Base-by-base conservation (phyloP, 2,113 vertebrate species). In the Pycnonotus jocosus region DNA sequence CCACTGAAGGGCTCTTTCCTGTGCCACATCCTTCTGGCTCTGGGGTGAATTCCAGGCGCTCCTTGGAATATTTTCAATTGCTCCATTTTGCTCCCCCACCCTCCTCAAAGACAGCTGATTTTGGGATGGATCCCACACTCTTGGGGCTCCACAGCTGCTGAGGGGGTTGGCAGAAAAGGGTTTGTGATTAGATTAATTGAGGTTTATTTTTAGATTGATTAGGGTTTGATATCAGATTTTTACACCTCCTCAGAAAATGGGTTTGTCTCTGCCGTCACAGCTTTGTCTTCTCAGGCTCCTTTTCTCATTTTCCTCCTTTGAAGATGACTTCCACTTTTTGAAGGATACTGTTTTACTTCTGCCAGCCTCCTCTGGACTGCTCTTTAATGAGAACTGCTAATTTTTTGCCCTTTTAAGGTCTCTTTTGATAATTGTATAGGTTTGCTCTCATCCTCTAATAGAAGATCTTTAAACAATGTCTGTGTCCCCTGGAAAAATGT, bases 401-500 rank as follows among this genome's bases (percentile, higher is more conserved):
- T 96, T 95, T 95, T 95, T 92, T 78, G 13, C 77, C 69, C 77
- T 93, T 95, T 95, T 88, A 54, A 56, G 76, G 61, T 93, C 57
- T 81, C 73, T 93, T 94, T 74, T 96, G 86, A 92, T 96, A 95
- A 81, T 78, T 74, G 80, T 92, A 56, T 91, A 68, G 83, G 88
- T 71, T 92, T 87, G 37, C 48, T 97, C 72, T 95, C 92, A 92
- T 93, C 80, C 40, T 79, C 81, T 93, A 91, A 86, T 86, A 45
- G 84, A 80, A 79, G 81, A 69, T 92, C 77, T 93, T 95, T 94
- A 94, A 96, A 96, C 80, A 94, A 76, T 76, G 73, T 85, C 92
- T 93, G 30, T 84, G 86, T 88, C 77, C 92, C 53, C 91, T 95
- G 83, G 86, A 95, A 92, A 95, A 91, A 95, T 69, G 23, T 76